Evolutionary conservation across 2,888 invertebrate genomes (phyloP).

Genomic region (Rhagium mordax): DNA sequence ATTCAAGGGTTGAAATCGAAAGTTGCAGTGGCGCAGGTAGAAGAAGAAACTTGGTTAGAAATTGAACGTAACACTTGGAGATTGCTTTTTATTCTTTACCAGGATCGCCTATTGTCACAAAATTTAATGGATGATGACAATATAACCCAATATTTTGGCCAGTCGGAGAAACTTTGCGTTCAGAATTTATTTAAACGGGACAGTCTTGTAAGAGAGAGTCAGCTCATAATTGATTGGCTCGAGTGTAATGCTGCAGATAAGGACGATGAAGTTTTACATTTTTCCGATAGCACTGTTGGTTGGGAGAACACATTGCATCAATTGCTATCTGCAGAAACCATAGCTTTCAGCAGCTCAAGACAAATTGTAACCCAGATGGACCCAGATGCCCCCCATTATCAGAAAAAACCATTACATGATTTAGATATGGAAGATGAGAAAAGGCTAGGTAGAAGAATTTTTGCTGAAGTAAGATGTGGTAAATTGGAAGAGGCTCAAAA

Average conservation of each 20-base stretch:
- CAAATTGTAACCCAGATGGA: constrained; percentile 80
- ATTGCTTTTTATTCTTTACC: constrained; percentile 85
- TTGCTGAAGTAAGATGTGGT: constrained; percentile 87
- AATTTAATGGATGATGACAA: constrained; percentile 60
- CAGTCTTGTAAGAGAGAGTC: constrained; percentile 76
- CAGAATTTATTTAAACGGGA: constrained; percentile 75
- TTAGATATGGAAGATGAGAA: constrained; percentile 88
- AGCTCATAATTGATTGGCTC: constrained; percentile 93
- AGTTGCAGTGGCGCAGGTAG: constrained; percentile 54
- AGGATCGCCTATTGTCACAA: constrained; percentile 77
- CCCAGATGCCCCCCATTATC: constrained; percentile 90
- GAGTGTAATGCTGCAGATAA: constrained; percentile 83
- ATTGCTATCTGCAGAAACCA: constrained; percentile 72
- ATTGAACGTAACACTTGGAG: constrained; percentile 94
- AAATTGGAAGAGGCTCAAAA: constrained; percentile 88
- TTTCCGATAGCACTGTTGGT: constrained; percentile 86
- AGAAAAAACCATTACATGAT: constrained; percentile 85
- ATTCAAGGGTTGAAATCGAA: constrained; percentile 65
- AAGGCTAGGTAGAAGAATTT: constrained; percentile 76
- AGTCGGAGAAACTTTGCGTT: constrained; percentile 76
- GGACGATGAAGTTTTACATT: constrained; percentile 76
- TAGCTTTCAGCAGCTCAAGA: constrained; percentile 74
- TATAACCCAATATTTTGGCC: constrained; percentile 62
- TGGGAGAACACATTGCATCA: constrained; percentile 95
- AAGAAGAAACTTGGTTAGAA: constrained; percentile 75